phyloP scores from a whole-genome alignment of 2,113 vertebrate species.

The Manacus vitellinus region DNA sequence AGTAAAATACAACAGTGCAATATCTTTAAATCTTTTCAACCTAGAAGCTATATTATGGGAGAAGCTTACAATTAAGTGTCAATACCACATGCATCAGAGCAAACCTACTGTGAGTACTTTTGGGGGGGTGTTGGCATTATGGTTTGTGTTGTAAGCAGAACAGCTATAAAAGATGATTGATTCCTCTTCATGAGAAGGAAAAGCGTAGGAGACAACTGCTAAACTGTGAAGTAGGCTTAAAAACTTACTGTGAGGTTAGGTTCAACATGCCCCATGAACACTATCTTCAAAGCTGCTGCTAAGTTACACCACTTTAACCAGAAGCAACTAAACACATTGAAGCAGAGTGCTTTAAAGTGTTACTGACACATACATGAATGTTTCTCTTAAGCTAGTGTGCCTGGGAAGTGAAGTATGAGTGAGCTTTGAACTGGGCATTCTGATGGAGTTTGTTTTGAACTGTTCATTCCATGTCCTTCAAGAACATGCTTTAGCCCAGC shows the following conservation, averaged over 20 bases:
- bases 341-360: neutral
- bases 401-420: neutral
- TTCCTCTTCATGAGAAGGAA: neutral
- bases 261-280: slow-evolving; percentile 4
- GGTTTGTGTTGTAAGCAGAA: neutral
- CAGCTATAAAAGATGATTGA: neutral
- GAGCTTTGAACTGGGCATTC: neutral
- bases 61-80: slow-evolving; percentile 18
- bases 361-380: neutral
- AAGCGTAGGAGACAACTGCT: neutral
- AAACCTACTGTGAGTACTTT: slow-evolving; percentile 7
- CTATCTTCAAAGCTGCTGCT: slow-evolving; percentile 45
- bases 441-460: slow-evolving; percentile 3
- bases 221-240: slow-evolving; percentile 51
- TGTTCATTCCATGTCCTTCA: neutral
- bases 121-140: neutral
- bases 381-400: slow-evolving; percentile 3
- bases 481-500: slow-evolving; percentile 22
- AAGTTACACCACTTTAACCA: neutral
- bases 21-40: slow-evolving; percentile 25
- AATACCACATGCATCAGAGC: slow-evolving; percentile 25
- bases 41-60: slow-evolving; percentile 44
- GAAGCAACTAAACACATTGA: neutral
- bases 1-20: slow-evolving; percentile 52
- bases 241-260: neutral